Base-by-base conservation (phyloP, 2,888 invertebrate species). In the Cerastis rubricosa region DNA sequence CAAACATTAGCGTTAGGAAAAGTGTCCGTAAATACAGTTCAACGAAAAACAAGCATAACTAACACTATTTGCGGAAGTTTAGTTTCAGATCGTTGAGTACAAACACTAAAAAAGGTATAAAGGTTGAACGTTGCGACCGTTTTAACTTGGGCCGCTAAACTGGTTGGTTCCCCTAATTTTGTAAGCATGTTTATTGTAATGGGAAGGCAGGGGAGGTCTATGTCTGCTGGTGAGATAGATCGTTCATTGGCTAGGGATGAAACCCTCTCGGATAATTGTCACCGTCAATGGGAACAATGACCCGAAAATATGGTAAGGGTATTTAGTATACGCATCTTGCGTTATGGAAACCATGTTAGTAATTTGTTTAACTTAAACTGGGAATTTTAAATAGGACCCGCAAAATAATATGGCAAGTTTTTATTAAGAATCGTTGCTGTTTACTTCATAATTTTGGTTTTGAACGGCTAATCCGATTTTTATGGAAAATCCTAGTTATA, bases 231-330 rank as follows among this genome's bases (percentile, higher is more conserved):
- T 73, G 82, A 71, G 79, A 81, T 84, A 83, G 82, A 85, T 81
- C 87, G 84, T 85, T 78, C 88, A 89, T 89, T 90, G 90, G 89
- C 89, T 89, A 90, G 89, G 88, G 92, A 90, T 89, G 89, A 87
- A 80, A 91, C 92, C 94, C 92, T 90, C 87, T 90, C 87, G 86
- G 87, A 90, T 93, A 93, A 94, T 93, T 91, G 92, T 92, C 92
- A 90, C 74, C 71, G 85, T 70, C 88, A 89, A 85, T 89, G 91
- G 89, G 92, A 89, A 90, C 93, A 93, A 91, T 92, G 94, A 93
- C 92, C 94, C 89, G 88, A 84, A 85, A 90, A 89, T 88, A 90
- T 88, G 82, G 85, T 74, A 69, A 79, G 85, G 86, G 81, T 80
- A 85, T 82, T 81, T 81, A 87, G 76, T 76, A 49, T 51, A 72